Base-by-base conservation (phyloP, 1,140 invertebrate species). In the Zaprionus africanus region DNA sequence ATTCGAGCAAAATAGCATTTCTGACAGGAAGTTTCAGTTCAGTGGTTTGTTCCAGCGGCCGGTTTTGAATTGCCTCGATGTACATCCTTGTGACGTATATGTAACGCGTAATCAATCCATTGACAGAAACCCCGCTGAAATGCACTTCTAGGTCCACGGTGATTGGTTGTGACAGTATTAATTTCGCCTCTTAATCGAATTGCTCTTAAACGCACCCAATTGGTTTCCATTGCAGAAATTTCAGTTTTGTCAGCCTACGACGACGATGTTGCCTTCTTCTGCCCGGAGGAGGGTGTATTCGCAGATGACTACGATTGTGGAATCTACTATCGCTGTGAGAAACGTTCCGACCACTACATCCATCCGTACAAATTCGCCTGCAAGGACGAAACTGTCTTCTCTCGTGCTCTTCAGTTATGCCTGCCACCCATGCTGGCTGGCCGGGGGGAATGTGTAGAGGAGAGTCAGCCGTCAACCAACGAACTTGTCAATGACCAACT, bases 231-330 rank as follows among this genome's bases (percentile, higher is more conserved):
- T 88, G 43, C 85, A 90, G 85, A 90, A 46, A 80, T 82, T 71
- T 68, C 76, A 76, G 78, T 62, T 61, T 80, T 69, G 62, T 78
- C 80, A 73, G 69, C 68, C 56, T 62, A 66, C 64, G 62, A 54
- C 15, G 53, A 70, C 28, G 41, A 78, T 57, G 62, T 70, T 43
- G 82, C 75, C 67, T 92, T 92, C 61, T 83, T 81, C 57, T 95
- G 95, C 68, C 84, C 81, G 7, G 76, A 90, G 49, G 95, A 95
- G 86, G 96, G 96, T 36, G 96, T 96, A 71, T 94, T 94, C 84
- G 93, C 94, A 3, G 94, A 96, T 92, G 94, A 95, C 56, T 80
- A 90, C 13, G 93, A 95, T 81, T 95, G 95, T 79, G 92, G 92
- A 19, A 93, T 94, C 19, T 95, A 95, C 90, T 95, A 95, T 79